Percentiles rank a stretch among this genome's conserved stretches.
phyloP scores from a whole-genome alignment of 2,888 invertebrate genomes.

The Phasia obesa region DNA sequence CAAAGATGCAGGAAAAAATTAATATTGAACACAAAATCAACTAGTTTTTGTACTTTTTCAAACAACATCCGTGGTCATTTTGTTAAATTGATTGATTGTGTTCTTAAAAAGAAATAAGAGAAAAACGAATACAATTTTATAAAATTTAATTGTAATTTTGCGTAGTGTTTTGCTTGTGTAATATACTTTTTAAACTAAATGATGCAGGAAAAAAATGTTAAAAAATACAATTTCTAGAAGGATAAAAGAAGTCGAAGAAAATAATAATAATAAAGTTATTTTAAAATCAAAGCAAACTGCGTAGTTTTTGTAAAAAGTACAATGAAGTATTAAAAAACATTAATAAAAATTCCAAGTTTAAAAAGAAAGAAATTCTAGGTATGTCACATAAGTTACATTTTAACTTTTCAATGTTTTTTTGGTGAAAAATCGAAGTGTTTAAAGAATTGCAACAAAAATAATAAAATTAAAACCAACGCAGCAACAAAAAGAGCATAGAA shows the following conservation, averaged over 20 bases:
- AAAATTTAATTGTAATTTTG: conserved; percentile 43
- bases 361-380: not conserved
- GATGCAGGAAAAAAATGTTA: conserved; percentile 33
- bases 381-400: not conserved
- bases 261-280: not conserved
- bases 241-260: not conserved
- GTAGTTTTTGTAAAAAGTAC: conserved; percentile 50
- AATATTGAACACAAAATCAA: conserved; percentile 59
- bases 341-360: conserved; percentile 24
- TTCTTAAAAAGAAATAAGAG: conserved; percentile 18
- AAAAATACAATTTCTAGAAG: not conserved
- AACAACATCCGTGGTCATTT: conserved; percentile 51
- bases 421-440: conserved; percentile 69
- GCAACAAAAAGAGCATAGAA: conserved; percentile 20
- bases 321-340: conserved; percentile 20
- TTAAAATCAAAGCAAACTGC: conserved; percentile 60
- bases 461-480: conserved; percentile 14
- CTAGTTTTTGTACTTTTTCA: conserved; percentile 62
- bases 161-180: conserved; percentile 60
- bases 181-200: conserved; percentile 25
- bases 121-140: conserved; percentile 40
- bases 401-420: conserved; percentile 39
- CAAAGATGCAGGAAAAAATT: conserved; percentile 41
- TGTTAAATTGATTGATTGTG: conserved; percentile 54
- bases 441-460: conserved; percentile 38